Evolutionary conservation across 2,888 invertebrate genomes (phyloP), one percentile per base, ranked within the genome.

Genomic region (Callyntrura guangdongensis): DNA sequence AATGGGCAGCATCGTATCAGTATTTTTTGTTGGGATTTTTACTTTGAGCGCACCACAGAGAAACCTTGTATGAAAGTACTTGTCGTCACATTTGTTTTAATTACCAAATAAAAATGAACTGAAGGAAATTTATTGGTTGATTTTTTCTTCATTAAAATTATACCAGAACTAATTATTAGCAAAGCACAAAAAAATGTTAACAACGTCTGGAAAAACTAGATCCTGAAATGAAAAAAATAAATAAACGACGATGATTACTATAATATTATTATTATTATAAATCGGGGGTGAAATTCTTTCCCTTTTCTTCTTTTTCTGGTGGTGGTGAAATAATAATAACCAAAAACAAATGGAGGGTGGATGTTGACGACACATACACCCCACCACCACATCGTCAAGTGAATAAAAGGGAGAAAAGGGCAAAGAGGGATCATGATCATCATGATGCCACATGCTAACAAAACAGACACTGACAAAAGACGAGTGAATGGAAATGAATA

Each of bases 61-160:
- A 36, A 36, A 36, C 36, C 14, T 1, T 69, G 4, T 47, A 8
- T 72, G 20, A 79, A n/a, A 56, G 5, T 27, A 25, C 17, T 22
- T 82, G 59, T 64, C 61, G 64, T 82, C 82, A 64, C 20, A 82
- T 82, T 82, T 64, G 64, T 82, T 82, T 82, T 82, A 82, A 82
- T 82, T 82, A 82, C 45, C 11, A 45, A 36, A 61, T 14, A 9
- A 81, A 64, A 82, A 82, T 25, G n/a, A 64, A 47, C 25, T 59
- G 79, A 56, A 12, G 79, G 12, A 27, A 59, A 79, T 8, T 56
- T 79, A 79, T 56, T 45, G 64, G 82, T 25, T 17, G 47, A 64
- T 61, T 45, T 82, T 82, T 36, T 82, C 64, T 61, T 82, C 79
- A 27, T 79, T 36, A 79, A 79, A 79, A 59, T n/a, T 17, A 25